These are phyloP conservation scores for Enteromius trimaculatus DNA, from an alignment of 2,797 vertebrate species.

Conservation along the genomic window DNA sequence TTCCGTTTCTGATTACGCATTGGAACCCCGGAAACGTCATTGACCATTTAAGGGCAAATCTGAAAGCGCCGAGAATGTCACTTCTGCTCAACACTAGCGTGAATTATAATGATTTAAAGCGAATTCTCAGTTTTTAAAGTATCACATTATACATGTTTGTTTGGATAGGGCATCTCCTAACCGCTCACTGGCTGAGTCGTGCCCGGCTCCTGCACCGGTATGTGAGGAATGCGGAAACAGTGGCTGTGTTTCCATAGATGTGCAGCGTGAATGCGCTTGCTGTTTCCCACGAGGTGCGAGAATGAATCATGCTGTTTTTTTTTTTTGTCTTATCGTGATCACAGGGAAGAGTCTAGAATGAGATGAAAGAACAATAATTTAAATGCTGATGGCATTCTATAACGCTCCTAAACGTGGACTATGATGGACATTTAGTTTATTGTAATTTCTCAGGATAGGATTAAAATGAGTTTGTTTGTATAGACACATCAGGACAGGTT, in stretches of 20 bases:
- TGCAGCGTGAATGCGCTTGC: neutral
- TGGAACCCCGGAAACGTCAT: slow-evolving; percentile 74
- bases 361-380: neutral
- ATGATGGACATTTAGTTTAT: neutral
- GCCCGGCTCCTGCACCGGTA: slow-evolving; percentile 45
- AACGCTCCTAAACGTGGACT: neutral
- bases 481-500: neutral
- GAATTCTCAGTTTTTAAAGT: neutral
- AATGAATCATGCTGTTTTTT: slow-evolving; percentile 2
- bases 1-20: slow-evolving; percentile 58
- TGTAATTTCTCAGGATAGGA: neutral
- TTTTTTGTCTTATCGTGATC: slow-evolving; percentile 18
- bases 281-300: slow-evolving; percentile 19
- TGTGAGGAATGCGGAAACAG: slow-evolving; percentile 58
- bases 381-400: neutral
- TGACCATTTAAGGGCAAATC: slow-evolving; percentile 70
- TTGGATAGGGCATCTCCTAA: neutral
- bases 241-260: slow-evolving; percentile 41
- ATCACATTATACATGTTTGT: neutral
- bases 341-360: neutral
- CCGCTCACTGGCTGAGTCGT: slow-evolving; percentile 12
- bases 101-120: neutral
- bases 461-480: neutral
- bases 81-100: neutral
- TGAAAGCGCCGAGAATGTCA: neutral